A percentile compares a stretch with the other conserved stretches of the same genome.
phyloP scores from a whole-genome alignment of 2,888 invertebrate species.

The Trisateles emortualis region DNA sequence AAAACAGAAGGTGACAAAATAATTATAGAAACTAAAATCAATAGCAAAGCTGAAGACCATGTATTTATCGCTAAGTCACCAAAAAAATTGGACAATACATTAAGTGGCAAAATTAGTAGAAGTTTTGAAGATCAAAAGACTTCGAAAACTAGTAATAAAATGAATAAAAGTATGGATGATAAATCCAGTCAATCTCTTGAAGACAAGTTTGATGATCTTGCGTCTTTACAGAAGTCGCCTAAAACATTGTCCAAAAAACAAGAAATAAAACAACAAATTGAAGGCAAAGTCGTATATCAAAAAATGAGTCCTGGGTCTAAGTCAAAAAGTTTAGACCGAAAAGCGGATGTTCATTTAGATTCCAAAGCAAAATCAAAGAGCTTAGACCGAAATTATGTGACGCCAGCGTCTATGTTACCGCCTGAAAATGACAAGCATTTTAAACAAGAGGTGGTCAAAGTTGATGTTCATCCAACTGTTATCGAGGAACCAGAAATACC shows the following conservation, averaged over 20 bases:
- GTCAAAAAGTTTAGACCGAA: constrained; percentile 89
- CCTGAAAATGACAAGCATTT: constrained; percentile 79
- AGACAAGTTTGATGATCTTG: constrained; percentile 87
- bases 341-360: constrained; percentile 86
- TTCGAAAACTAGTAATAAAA: constrained; percentile 84
- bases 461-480: constrained; percentile 78
- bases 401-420: constrained; percentile 65
- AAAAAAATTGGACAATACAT: constrained; percentile 89
- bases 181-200: constrained; percentile 87
- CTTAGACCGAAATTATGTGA: constrained; percentile 88
- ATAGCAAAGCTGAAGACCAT: constrained; percentile 91
- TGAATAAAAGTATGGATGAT: constrained; percentile 89
- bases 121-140: constrained; percentile 88
- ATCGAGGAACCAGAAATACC: constrained; percentile 57
- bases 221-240: constrained; percentile 86
- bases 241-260: constrained; percentile 87
- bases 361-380: constrained; percentile 89
- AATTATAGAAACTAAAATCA: constrained; percentile 91
- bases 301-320: constrained; percentile 85
- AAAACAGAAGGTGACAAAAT: constrained; percentile 90
- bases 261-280: constrained; percentile 88
- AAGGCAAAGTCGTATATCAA: constrained; percentile 88
- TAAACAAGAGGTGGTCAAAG: constrained; percentile 81
- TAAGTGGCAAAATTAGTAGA: constrained; percentile 86
- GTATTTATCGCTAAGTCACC: constrained; percentile 92